Evolutionary conservation across 1,140 invertebrate genomes (phyloP), one percentile per base, ranked within the genome.

Genomic region (Cephus cinctus): DNA sequence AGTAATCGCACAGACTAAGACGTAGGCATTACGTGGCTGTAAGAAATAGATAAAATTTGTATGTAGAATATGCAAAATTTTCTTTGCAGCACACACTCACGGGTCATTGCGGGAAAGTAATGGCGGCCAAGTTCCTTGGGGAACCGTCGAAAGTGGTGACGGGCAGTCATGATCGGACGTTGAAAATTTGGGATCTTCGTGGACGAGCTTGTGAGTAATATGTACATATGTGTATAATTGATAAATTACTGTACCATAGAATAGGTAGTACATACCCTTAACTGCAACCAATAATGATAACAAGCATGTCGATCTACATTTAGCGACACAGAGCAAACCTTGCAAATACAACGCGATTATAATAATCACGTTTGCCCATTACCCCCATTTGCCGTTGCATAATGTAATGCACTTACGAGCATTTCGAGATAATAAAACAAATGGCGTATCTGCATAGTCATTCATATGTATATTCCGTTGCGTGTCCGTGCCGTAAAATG

Each of bases 111-210:
- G 92, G 88, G 22, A 98, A 98, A 81, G 94, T 97, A 43, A 86
- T 94, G 84, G 88, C 92, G 14, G 93, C 92, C 6, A 94, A 94
- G 77, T 96, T 96, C 77, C 82, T 96, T 54, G 89, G 89, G 40
- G 90, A 95, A 60, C 84, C 87, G 16, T 85, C 86, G 38, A 94
- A 93, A 81, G 90, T 94, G 39, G 94, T 95, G 52, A 94, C 90
- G 12, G 94, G 93, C 42, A 94, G 92, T 75, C 88, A 97, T 76
- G 96, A 98, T 78, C 83, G 96, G 55, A 98, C 95, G 21, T 76
- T 99, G 18, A 98, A 98, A 83, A 87, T 98, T 58, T 98, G 95
- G 95, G 96, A 98, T 77, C 81, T 98, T 16, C 82, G 89, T 55
- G 94, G 88, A 77, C 85, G 87, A 80, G 89, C 91, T 53, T 98